phyloP scores from a whole-genome alignment of 2,113 vertebrate genomes.

The Pseudorectes ferrugineus region DNA sequence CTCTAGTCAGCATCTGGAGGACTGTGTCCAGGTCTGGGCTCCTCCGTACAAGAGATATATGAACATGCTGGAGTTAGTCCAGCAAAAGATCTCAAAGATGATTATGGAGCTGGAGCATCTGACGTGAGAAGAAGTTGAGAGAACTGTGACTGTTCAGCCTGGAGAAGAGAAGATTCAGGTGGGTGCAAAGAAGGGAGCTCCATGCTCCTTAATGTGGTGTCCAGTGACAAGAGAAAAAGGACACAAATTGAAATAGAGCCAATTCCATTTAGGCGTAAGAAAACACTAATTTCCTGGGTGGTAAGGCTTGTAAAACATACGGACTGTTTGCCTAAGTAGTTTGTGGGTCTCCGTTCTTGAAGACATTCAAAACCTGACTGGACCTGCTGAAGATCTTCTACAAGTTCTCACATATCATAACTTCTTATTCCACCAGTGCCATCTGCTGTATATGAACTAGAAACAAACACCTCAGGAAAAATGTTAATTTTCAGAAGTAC shows the following conservation, averaged over 20 bases:
- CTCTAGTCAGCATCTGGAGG: too few relatives aligned
- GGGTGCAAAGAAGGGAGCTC: background rate
- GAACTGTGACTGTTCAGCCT: background rate
- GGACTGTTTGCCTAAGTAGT: background rate
- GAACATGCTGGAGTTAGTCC: background rate
- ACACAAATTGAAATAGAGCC: background rate
- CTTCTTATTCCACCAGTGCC: conserved; percentile 59
- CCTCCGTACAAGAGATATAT: background rate
- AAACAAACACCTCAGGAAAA: conserved; percentile 53
- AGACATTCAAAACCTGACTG: background rate
- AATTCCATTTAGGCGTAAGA: background rate
- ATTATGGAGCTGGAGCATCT: background rate
- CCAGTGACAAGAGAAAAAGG: background rate
- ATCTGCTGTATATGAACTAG: conserved; percentile 23
- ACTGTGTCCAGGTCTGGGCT: background rate
- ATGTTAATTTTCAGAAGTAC: conserved; percentile 31
- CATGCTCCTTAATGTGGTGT: background rate
- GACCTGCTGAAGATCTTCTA: background rate
- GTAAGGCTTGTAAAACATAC: background rate
- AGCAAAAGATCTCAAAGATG: background rate
- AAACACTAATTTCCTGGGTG: background rate
- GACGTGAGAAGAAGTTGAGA: background rate
- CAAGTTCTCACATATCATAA: background rate
- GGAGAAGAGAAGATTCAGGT: background rate
- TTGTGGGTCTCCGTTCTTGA: background rate